phyloP scores from a whole-genome alignment of 2,888 invertebrate genomes.

The Drosophila colorata region DNA sequence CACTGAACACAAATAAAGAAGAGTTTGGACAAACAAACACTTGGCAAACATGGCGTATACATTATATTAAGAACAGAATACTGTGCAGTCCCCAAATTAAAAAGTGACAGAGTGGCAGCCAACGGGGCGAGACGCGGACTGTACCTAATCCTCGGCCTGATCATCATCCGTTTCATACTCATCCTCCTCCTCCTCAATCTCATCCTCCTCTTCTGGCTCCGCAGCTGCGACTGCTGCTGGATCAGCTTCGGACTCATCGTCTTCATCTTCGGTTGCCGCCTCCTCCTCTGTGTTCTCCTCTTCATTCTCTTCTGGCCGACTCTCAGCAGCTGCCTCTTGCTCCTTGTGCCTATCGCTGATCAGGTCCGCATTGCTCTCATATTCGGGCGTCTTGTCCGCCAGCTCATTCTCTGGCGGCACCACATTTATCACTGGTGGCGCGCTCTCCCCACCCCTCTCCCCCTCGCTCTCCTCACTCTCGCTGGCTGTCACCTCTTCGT shows the following conservation, averaged over 20 bases:
- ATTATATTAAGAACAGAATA: conserved; percentile 59
- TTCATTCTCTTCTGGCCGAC: conserved; percentile 4
- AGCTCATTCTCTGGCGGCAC: conserved; percentile 52
- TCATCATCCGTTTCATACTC: conserved; percentile 38
- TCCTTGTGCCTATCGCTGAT: conserved; percentile 39
- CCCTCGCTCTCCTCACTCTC: conserved; percentile 57
- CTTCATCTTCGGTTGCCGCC: conserved; percentile 38
- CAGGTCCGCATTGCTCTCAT: conserved; percentile 15
- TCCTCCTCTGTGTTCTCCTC: conserved; percentile 54
- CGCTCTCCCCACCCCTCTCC: conserved; percentile 8
- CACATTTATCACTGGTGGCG: conserved; percentile 58
- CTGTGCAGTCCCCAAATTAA: conserved; percentile 41
- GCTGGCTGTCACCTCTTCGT: conserved; percentile 62
- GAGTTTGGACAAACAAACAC: conserved; percentile 59
- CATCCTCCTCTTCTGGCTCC: conserved; percentile 8
- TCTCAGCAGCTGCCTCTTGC: conserved; percentile 1
- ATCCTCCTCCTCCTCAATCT: conserved; percentile 34
- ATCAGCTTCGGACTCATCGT: conserved; percentile 20
- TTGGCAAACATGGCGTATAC: conserved; percentile 67
- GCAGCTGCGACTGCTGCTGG: not conserved
- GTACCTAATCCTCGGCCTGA: conserved; percentile 20
- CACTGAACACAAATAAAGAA: conserved; percentile 83
- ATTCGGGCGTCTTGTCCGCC: conserved; percentile 38
- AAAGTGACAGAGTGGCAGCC: conserved; percentile 36
- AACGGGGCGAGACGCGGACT: not conserved